A percentile compares a stretch with the other conserved stretches of the same genome.
Evolutionary conservation across 2,113 vertebrate species (phyloP).

Genomic region (Pongo abelii): DNA sequence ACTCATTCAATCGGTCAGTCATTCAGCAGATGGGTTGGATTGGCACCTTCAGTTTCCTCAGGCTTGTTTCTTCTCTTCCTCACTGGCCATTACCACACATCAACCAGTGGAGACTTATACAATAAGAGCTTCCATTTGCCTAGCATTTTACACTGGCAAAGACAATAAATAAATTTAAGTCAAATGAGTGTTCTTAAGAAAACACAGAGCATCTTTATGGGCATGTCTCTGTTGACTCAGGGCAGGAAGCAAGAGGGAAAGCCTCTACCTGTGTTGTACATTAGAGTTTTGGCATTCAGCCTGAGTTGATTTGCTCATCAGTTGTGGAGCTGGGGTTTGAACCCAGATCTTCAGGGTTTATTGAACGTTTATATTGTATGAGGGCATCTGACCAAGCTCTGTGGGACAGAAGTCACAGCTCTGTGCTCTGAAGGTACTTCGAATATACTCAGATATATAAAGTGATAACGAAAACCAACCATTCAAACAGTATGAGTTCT

Average conservation of each 20-base stretch:
- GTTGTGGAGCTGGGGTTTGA: neutral
- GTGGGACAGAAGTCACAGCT: neutral
- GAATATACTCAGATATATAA: neutral
- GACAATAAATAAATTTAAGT: slow-evolving; percentile 27
- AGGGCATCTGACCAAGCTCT: neutral
- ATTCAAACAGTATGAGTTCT: neutral
- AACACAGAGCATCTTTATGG: neutral
- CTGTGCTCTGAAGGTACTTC: neutral
- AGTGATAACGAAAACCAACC: neutral
- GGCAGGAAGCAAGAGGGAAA: neutral
- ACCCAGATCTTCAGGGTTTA: neutral
- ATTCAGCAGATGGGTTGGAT: slow-evolving; percentile 62
- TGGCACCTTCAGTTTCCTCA: slow-evolving; percentile 44
- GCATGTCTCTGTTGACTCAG: neutral
- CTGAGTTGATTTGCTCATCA: neutral
- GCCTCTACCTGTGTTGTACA: no score
- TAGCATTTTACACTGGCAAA: slow-evolving; percentile 1
- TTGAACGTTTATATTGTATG: neutral
- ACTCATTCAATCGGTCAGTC: slow-evolving; percentile 56
- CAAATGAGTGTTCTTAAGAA: neutral
- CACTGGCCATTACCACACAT: slow-evolving; percentile 4
- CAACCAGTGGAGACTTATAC: neutral
- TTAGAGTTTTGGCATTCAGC: neutral
- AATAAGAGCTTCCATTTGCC: slow-evolving; percentile 27
- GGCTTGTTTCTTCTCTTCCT: slow-evolving; percentile 25